Evolutionary conservation across 2,888 invertebrate genomes (phyloP).

Genomic region (Automeris io): DNA sequence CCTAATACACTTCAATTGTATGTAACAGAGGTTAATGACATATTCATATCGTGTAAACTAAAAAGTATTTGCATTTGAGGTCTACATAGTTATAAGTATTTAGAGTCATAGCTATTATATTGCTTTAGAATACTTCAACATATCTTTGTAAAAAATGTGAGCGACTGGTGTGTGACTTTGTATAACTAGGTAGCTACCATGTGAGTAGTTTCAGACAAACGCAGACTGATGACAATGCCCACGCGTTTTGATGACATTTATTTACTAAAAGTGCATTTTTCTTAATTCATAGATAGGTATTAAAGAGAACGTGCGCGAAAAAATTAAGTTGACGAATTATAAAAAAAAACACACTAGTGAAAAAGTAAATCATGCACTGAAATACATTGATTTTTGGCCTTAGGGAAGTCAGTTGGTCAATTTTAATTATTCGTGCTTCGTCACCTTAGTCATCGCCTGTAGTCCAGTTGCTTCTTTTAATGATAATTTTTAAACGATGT

Average conservation of each 20-base stretch:
- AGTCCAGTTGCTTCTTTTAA: slow-evolving; percentile 40
- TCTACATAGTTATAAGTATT: slow-evolving; percentile 73
- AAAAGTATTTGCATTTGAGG: slow-evolving; percentile 77
- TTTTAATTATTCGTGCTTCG: slow-evolving; percentile 2
- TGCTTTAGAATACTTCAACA: slow-evolving; percentile 76
- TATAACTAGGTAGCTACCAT: slow-evolving; percentile 29
- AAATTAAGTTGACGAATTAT: background rate
- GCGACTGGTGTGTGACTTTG: slow-evolving; percentile 50
- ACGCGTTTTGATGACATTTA: slow-evolving; percentile 28
- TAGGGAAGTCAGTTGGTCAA: slow-evolving; percentile 2
- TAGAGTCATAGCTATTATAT: slow-evolving; percentile 74
- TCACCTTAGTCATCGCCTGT: slow-evolving; percentile 32
- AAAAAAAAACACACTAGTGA: too few relatives aligned
- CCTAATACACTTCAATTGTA: slow-evolving; percentile 24
- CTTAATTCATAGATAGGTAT: slow-evolving; percentile 38
- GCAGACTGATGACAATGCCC: slow-evolving; percentile 56
- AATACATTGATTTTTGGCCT: too few relatives aligned
- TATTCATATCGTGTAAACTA: slow-evolving; percentile 77
- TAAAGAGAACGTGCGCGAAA: background rate
- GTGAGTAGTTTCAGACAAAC: slow-evolving; percentile 40
- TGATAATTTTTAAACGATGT: slow-evolving; percentile 38
- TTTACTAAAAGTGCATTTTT: slow-evolving; percentile 67
- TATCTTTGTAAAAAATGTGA: slow-evolving; percentile 70
- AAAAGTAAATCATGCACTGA: too few relatives aligned
- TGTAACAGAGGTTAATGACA: slow-evolving; percentile 72